These are phyloP conservation scores for Leptinotarsa texana DNA, from an alignment of 1,140 invertebrate genomes.

Conservation along the genomic window DNA sequence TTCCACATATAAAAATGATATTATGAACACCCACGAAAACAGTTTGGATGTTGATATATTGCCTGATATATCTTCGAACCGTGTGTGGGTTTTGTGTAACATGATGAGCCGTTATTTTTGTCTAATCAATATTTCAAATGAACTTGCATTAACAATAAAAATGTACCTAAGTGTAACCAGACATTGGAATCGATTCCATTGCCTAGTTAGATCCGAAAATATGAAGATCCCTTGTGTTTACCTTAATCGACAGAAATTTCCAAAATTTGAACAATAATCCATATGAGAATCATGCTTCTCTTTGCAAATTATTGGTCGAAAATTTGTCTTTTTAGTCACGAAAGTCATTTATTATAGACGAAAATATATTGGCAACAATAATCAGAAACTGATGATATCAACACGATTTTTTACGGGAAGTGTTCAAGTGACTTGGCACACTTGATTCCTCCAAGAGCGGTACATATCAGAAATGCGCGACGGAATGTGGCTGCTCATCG, in stretches of 20 bases:
- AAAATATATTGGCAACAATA: conserved; percentile 28
- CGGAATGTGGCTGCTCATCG: too few species aligned
- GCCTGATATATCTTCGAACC: background rate
- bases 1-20: too few species aligned
- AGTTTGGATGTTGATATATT: background rate
- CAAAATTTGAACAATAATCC: background rate
- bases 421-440: too few species aligned
- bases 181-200: background rate
- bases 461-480: too few species aligned
- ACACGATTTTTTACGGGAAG: too few species aligned
- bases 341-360: conserved; percentile 29
- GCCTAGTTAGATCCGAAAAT: background rate
- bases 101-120: too few species aligned
- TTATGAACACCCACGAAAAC: too few species aligned
- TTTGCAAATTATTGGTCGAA: conserved; percentile 18
- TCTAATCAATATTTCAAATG: too few species aligned
- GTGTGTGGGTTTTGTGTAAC: too few species aligned
- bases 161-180: background rate
- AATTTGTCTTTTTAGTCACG: conserved; percentile 30
- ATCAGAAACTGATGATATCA: conserved; percentile 21
- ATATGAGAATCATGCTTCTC: background rate
- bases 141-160: too few species aligned
- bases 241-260: background rate
- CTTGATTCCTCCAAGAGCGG: too few species aligned
- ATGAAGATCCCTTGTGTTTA: background rate